Conservation (phyloP, 2,797 vertebrate genomes). For the Rhodeus uyekii region DNA sequence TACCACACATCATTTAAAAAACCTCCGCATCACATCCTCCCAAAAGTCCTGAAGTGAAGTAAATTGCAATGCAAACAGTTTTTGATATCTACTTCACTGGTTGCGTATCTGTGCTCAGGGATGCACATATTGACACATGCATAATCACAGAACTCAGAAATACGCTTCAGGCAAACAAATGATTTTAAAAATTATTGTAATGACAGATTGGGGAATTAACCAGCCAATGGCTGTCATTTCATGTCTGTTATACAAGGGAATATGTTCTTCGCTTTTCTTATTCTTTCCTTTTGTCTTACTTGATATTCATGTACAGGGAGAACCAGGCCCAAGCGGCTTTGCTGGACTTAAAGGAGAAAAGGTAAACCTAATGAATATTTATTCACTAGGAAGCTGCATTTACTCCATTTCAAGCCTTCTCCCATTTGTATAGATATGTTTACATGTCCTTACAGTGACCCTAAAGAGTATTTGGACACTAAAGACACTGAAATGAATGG, state of each 20-base stretch:
- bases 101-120: background rate
- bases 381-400: background rate
- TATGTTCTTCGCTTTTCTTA: background rate
- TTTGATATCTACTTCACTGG: conserved; percentile 10
- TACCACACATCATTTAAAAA: background rate
- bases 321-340: conserved; percentile 74
- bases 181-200: conserved; percentile 19
- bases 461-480: background rate
- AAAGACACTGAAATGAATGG: background rate
- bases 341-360: conserved; percentile 83
- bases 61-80: conserved; percentile 22
- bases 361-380: conserved; percentile 68
- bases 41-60: background rate
- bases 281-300: background rate
- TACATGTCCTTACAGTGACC: background rate
- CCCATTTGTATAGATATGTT: no score
- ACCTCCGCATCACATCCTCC: background rate
- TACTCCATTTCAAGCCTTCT: background rate
- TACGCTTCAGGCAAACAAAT: conserved; percentile 14
- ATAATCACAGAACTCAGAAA: conserved; percentile 7
- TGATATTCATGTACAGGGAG: conserved; percentile 63
- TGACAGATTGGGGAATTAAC: conserved; percentile 28
- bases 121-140: conserved; percentile 26
- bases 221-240: conserved; percentile 13
- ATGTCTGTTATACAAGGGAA: conserved; percentile 15